A percentile compares a stretch with the other conserved stretches of the same genome.
phyloP scores from a whole-genome alignment of 2,888 invertebrate species.

The Drosophila fungiperda region DNA sequence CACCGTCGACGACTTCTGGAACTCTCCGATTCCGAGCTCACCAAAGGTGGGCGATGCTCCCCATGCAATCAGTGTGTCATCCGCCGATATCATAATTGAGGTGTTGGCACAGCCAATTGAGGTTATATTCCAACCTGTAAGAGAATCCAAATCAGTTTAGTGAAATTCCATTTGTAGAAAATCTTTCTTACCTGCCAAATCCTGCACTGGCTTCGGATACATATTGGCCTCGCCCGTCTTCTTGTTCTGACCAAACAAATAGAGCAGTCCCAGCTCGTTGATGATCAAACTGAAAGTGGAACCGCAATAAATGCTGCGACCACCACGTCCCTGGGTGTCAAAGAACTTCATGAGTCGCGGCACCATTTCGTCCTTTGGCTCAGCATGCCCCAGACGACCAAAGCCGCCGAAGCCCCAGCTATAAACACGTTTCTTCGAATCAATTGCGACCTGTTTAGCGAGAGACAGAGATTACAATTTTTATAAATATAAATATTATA shows the following conservation, averaged over 20 bases:
- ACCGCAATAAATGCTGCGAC: constrained; percentile 93
- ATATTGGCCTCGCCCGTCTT: constrained; percentile 97
- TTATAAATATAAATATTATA: not conserved
- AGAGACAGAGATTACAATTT: not conserved
- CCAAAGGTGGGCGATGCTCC: constrained; percentile 97
- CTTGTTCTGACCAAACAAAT: constrained; percentile 96
- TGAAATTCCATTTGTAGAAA: not conserved
- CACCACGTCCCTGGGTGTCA: constrained; percentile 93
- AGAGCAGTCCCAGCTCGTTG: constrained; percentile 90
- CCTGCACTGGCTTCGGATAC: constrained; percentile 98
- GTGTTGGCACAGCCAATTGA: constrained; percentile 93
- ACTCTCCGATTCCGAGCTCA: constrained; percentile 96
- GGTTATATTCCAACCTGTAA: constrained; percentile 93
- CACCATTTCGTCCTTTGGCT: constrained; percentile 95
- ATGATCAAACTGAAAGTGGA: constrained; percentile 94
- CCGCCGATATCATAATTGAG: constrained; percentile 94
- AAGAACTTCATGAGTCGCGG: constrained; percentile 95
- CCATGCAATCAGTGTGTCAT: constrained; percentile 96
- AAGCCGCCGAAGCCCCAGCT: constrained; percentile 99
- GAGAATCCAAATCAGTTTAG: not conserved
- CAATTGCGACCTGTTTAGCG: constrained; percentile 90
- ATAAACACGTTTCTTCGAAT: constrained; percentile 94
- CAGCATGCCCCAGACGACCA: constrained; percentile 96
- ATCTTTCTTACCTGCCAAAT: constrained; percentile 88
- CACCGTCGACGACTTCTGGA: constrained; percentile 93